Evolutionary conservation across 2,797 vertebrate genomes (phyloP), one percentile per base, ranked within the genome.

Genomic region (Manis crassicaudata): DNA sequence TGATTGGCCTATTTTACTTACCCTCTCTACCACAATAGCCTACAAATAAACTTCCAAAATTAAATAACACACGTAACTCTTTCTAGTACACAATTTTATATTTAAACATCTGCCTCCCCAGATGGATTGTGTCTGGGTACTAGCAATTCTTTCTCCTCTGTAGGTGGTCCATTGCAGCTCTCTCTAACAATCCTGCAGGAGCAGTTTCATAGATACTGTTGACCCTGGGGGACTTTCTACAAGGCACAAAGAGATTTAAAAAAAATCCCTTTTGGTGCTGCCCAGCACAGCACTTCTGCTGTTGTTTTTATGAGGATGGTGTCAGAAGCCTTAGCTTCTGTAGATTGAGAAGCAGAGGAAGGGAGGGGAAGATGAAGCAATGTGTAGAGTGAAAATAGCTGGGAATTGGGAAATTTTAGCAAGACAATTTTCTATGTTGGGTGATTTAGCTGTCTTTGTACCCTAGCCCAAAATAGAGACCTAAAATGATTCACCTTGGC

Each of bases 401-500:
- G 37, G 20, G 8, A 73, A 56, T 68, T 83, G 37, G 32, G 6
- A 90, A 73, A 20, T 88, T 70, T 12, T 14, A 81, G 54, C 35
- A 73, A 43, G 58, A 70, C 35, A 23, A 29, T 76, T 88, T 85
- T 37, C 73, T 46, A 9, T 60, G 32, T 83, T 94, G 25, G 25
- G 7, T 56, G 27, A 35, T 77, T 86, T 83, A 43, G 54, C 27
- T 70, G 0, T 85, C 32, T 92, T 77, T 82, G 68, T 86, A n/a
- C 7, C 50, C 40, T 76, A 84, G 46, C 67, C 18, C 72, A 89
- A 63, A 92, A 67, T 54, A 80, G 60, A 46, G 75, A 67, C 20
- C 43, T 67, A 63, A 87, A 87, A 27, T 89, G 86, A 68, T 94
- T 97, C 82, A 79, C 50, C 32, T 68, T 90, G 43, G 27, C 13